These are phyloP conservation scores for Beris chalybata DNA, from an alignment of 2,888 invertebrate genomes.

Conservation along the genomic window DNA sequence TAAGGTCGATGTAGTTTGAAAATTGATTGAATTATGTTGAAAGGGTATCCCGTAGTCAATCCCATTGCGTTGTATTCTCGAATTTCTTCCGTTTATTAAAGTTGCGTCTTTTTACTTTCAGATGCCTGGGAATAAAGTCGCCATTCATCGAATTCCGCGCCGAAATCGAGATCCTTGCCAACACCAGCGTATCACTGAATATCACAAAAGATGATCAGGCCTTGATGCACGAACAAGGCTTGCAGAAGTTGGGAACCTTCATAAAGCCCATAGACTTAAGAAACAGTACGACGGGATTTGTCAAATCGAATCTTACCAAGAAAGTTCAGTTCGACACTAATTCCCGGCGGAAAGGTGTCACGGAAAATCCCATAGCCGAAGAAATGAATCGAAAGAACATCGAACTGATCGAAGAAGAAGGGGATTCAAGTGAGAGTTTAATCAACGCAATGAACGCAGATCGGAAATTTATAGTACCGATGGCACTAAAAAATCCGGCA, in stretches of 20 bases:
- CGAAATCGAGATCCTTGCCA: conserved; percentile 52
- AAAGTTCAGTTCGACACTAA: conserved; percentile 44
- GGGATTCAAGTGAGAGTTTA: conserved; percentile 47
- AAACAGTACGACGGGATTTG: conserved; percentile 52
- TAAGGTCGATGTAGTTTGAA: too few relatives aligned
- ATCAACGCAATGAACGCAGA: conserved; percentile 45
- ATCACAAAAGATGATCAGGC: conserved; percentile 55
- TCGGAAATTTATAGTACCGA: conserved; percentile 55
- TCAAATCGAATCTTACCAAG: conserved; percentile 53
- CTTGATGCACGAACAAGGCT: conserved; percentile 54
- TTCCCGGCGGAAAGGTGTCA: conserved; percentile 41
- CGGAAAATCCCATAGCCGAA: conserved; percentile 52
- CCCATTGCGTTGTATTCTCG: too few relatives aligned
- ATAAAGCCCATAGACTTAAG: conserved; percentile 54
- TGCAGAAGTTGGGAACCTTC: conserved; percentile 53
- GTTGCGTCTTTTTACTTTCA: conserved; percentile 41
- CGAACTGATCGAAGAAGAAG: conserved; percentile 50
- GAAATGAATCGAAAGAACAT: conserved; percentile 56
- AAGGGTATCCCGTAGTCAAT: too few relatives aligned
- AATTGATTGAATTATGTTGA: too few relatives aligned
- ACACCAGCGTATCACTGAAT: conserved; percentile 54
- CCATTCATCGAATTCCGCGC: conserved; percentile 55
- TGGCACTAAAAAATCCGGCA: conserved; percentile 54
- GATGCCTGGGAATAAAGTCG: conserved; percentile 54
- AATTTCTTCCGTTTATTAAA: conserved; percentile 1